Percentiles rank a stretch among this genome's conserved stretches.
Evolutionary conservation across 2,888 invertebrate genomes (phyloP).

Genomic region (Liodrosophila aerea): DNA sequence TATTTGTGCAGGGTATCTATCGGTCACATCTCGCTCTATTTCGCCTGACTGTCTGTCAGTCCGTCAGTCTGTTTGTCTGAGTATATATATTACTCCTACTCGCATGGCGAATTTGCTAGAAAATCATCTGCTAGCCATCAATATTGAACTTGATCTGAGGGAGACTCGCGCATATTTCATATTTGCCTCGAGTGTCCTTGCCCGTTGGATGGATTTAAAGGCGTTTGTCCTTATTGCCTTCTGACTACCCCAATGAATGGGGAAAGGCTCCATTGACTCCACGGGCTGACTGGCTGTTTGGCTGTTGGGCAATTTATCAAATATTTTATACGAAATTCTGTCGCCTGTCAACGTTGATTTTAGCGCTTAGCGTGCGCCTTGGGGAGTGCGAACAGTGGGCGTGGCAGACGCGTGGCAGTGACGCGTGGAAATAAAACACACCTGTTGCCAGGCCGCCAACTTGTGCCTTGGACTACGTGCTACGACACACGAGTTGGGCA

Average conservation of each 20-base stretch:
- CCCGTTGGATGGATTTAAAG: constrained; percentile 15
- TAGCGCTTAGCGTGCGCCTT: constrained; percentile 54
- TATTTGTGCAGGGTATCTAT: too few relatives aligned
- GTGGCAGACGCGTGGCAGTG: constrained; percentile 32
- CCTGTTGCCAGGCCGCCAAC: constrained; percentile 60
- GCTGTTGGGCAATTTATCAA: constrained; percentile 62
- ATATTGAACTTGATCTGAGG: constrained; percentile 22
- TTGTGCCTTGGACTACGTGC: constrained; percentile 11
- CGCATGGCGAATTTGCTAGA: constrained; percentile 4
- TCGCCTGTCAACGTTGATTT: constrained; percentile 72
- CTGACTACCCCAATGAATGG: background rate
- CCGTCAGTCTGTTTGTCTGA: too few relatives aligned
- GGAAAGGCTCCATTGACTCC: constrained; percentile 9
- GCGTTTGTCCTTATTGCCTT: constrained; percentile 14
- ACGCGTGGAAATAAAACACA: constrained; percentile 68
- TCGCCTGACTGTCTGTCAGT: too few relatives aligned
- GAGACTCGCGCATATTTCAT: constrained; percentile 28
- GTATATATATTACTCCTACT: background rate
- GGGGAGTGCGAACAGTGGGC: constrained; percentile 16
- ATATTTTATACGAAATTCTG: constrained; percentile 56
- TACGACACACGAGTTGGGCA: constrained; percentile 20
- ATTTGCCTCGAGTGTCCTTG: constrained; percentile 30
- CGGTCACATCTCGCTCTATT: too few relatives aligned
- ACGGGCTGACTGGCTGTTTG: constrained; percentile 6
- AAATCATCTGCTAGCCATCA: constrained; percentile 30